Percentiles rank a stretch among this genome's conserved stretches.
Conservation (phyloP, 1,140 invertebrate species). For the Drosophila auraria region DNA sequence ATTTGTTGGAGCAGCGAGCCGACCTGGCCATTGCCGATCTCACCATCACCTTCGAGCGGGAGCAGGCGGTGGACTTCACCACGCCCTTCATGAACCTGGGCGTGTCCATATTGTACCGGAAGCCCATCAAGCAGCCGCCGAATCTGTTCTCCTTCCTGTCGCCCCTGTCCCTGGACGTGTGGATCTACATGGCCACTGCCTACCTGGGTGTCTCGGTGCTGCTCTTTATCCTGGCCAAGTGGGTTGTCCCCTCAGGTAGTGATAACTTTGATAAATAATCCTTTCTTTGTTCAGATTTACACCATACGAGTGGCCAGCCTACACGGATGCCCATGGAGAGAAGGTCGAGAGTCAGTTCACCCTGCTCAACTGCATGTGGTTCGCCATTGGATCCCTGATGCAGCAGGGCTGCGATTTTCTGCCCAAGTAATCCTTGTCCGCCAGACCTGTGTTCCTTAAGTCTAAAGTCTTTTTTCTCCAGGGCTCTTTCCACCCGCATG, state of each 20-base stretch:
- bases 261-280: not conserved
- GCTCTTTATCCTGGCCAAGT: constrained; percentile 97
- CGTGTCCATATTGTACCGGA: constrained; percentile 96
- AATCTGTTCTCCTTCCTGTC: constrained; percentile 97
- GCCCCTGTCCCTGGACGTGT: constrained; percentile 96
- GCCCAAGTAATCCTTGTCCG: constrained; percentile 90
- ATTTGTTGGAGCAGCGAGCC: constrained; percentile 94
- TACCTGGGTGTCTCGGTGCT: constrained; percentile 96
- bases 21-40: constrained; percentile 97
- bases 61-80: constrained; percentile 95
- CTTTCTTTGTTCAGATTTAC: constrained; percentile 89
- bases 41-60: constrained; percentile 96
- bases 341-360: constrained; percentile 96
- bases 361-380: constrained; percentile 97
- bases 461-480: constrained; percentile 81
- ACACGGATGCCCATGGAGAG: constrained; percentile 91
- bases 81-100: constrained; percentile 98
- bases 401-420: constrained; percentile 96
- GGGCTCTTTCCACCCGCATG: constrained; percentile 94
- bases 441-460: not conserved
- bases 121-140: constrained; percentile 95
- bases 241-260: constrained; percentile 71
- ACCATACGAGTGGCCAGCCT: constrained; percentile 97
- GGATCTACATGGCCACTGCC: constrained; percentile 98
- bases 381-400: constrained; percentile 97